These are phyloP conservation scores for Callyntrura guangdongensis DNA, from an alignment of 2,888 invertebrate species.

Conservation along the genomic window DNA sequence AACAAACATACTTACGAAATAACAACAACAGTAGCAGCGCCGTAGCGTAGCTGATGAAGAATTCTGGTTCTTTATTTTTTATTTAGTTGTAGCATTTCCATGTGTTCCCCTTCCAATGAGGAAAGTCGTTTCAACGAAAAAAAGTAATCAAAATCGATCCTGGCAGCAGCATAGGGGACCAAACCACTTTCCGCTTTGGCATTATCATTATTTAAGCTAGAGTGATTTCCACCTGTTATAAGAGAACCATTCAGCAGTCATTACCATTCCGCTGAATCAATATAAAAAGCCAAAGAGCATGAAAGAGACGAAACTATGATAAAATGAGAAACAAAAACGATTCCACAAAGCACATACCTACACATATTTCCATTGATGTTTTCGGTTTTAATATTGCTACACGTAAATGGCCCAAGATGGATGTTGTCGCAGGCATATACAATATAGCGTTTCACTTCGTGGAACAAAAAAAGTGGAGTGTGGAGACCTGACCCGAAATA, in stretches of 20 bases:
- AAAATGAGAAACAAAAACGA: constrained; percentile 27
- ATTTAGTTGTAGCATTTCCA: constrained; percentile 11
- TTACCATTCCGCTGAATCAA: constrained; percentile 61
- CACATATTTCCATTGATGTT: constrained; percentile 40
- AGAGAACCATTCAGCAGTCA: constrained; percentile 36
- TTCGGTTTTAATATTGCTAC: background rate
- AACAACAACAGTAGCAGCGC: background rate
- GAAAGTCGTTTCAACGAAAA: constrained; percentile 50
- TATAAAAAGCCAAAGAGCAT: constrained; percentile 2
- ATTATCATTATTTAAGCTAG: constrained; percentile 62
- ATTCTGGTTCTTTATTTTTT: background rate
- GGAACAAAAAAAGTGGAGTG: constrained; percentile 1
- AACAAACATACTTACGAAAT: background rate
- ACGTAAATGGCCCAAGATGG: constrained; percentile 12
- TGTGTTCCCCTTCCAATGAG: background rate
- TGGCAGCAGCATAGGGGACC: background rate
- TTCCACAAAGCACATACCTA: constrained; percentile 18
- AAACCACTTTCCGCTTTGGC: constrained; percentile 12
- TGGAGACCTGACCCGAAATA: constrained; percentile 3
- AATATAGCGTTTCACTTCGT: background rate
- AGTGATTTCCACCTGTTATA: constrained; percentile 74
- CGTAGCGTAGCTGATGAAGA: constrained; percentile 18
- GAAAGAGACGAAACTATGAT: constrained; percentile 7
- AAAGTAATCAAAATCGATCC: constrained; percentile 66
- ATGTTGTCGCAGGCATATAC: background rate